Conservation (phyloP, 92 coral and sea anemone species). For the Paramuricea clavata region DNA sequence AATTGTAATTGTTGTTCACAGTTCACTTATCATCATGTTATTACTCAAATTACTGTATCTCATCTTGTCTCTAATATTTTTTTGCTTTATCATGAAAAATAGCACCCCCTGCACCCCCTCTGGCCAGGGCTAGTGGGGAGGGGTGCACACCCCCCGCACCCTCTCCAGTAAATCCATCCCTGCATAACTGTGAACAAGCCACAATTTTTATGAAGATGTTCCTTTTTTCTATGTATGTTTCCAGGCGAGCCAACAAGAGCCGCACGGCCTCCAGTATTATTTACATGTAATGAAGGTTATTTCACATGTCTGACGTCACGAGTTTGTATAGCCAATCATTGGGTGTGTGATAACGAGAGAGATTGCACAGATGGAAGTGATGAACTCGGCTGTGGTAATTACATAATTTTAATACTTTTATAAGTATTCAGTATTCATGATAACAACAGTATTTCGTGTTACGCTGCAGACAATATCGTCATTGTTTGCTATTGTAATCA, state of each 20-base stretch:
- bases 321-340: conserved; percentile 9
- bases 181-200: neutral
- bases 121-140: too few species aligned
- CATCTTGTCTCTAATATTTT: too few species aligned
- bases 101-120: too few species aligned
- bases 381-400: conserved; percentile 33
- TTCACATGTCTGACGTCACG: conserved; percentile 16
- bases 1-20: too few species aligned
- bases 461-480: neutral
- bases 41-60: too few species aligned
- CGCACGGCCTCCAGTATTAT: neutral
- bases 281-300: conserved; percentile 1
- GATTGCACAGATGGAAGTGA: conserved; percentile 48
- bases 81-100: too few species aligned
- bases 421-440: neutral
- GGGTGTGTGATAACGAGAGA: conserved; percentile 43
- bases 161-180: too few species aligned
- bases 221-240: neutral
- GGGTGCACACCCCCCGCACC: too few species aligned
- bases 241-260: neutral
- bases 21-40: too few species aligned
- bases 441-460: neutral
- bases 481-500: neutral
- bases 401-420: neutral
- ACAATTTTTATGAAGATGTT: neutral